These are phyloP conservation scores for Micronycteris hirsuta DNA, from an alignment of 2,113 vertebrate species.

Conservation along the genomic window DNA sequence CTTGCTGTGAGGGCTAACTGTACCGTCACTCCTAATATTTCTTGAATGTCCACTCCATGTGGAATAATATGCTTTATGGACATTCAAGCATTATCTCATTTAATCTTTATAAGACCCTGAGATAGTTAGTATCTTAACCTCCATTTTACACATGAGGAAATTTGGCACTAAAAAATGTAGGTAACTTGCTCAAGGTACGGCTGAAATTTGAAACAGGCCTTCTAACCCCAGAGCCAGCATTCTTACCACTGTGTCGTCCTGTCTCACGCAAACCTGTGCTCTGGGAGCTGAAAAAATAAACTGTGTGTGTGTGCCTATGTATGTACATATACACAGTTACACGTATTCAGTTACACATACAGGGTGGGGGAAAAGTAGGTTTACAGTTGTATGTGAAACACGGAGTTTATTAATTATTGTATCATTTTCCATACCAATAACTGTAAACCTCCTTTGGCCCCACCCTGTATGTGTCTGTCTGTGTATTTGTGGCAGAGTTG, in stretches of 20 bases:
- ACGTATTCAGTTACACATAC: neutral
- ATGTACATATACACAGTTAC: neutral
- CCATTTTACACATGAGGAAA: neutral
- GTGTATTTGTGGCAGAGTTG: neutral
- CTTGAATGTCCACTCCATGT: neutral
- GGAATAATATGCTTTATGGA: neutral
- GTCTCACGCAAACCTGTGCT: neutral
- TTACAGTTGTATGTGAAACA: too few relatives aligned
- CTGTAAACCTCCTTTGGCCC: too few relatives aligned
- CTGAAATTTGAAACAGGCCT: neutral
- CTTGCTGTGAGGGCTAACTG: slow-evolving; percentile 10
- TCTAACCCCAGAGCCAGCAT: neutral
- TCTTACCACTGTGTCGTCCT: neutral
- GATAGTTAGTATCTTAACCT: neutral
- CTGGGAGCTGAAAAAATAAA: neutral
- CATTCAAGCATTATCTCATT: neutral
- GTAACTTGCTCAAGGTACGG: neutral
- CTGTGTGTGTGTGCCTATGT: neutral
- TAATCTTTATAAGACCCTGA: neutral
- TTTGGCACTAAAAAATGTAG: neutral
- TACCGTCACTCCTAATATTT: neutral
- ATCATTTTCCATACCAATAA: too few relatives aligned
- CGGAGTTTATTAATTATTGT: too few relatives aligned
- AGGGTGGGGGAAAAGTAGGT: too few relatives aligned
- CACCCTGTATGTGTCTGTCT: neutral